Conservation (phyloP, 2,797 vertebrate species). For the Acrossocheilus fasciatus region DNA sequence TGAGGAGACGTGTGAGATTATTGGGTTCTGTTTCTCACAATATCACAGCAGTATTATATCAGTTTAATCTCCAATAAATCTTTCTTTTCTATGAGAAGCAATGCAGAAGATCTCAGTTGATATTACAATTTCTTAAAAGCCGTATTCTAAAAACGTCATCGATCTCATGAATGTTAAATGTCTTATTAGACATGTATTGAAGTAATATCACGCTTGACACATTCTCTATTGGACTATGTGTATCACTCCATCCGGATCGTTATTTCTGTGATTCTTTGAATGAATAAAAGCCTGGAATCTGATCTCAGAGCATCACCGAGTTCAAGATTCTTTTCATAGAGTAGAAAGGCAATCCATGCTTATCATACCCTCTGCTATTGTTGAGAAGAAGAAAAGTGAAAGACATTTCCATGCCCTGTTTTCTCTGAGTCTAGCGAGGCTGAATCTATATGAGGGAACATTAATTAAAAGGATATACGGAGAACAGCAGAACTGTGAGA, state of each 20-base stretch:
- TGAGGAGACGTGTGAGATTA: not conserved
- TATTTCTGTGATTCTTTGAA: constrained; percentile 16
- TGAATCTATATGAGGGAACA: constrained; percentile 48
- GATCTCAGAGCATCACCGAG: not conserved
- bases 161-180: not conserved
- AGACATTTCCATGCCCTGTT: not conserved
- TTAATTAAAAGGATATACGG: constrained; percentile 59
- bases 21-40: not conserved
- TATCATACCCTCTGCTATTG: not conserved
- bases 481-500: constrained; percentile 26
- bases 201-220: constrained; percentile 8
- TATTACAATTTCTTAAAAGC: not conserved
- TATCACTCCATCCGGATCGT: not conserved
- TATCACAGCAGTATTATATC: not conserved
- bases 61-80: not conserved
- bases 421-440: not conserved
- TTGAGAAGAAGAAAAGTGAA: not conserved
- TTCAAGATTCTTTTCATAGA: constrained; percentile 6
- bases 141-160: not conserved
- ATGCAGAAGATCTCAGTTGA: not conserved
- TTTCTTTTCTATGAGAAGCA: not conserved
- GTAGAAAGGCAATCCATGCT: not conserved
- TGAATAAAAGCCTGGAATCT: not conserved
- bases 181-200: not conserved
- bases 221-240: not conserved